Evolutionary conservation across 2,888 invertebrate genomes (phyloP).

Genomic region (Leucoptera coffeella): DNA sequence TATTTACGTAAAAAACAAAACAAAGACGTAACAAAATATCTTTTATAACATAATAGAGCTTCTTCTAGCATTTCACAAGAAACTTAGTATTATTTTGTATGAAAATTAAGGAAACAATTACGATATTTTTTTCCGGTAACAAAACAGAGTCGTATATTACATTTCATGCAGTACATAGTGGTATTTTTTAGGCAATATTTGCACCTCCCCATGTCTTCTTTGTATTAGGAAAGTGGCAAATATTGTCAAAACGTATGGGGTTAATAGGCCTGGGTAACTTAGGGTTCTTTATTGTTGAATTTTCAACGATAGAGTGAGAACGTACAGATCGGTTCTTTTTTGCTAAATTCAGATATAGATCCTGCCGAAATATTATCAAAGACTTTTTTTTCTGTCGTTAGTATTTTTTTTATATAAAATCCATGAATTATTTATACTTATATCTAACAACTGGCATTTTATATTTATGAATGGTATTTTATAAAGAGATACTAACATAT

Average conservation of each 20-base stretch:
- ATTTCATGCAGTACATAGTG: slow-evolving; percentile 9
- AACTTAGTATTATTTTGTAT: neutral
- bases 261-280: neutral
- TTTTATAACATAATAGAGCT: too few relatives aligned
- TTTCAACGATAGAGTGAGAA: too few relatives aligned
- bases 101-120: slow-evolving; percentile 8
- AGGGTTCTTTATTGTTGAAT: too few relatives aligned
- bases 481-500: slow-evolving; percentile 4
- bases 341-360: neutral
- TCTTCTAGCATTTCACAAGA: too few relatives aligned
- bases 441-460: slow-evolving; percentile 5
- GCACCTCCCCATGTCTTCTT: slow-evolving; percentile 4
- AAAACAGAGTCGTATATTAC: too few relatives aligned
- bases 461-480: slow-evolving; percentile 5
- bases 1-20: too few relatives aligned
- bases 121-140: slow-evolving; percentile 8
- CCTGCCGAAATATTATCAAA: neutral
- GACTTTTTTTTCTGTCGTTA: neutral
- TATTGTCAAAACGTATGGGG: neutral
- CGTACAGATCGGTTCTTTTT: neutral
- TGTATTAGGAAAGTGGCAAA: too few relatives aligned
- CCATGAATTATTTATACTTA: slow-evolving; percentile 3
- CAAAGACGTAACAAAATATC: too few relatives aligned
- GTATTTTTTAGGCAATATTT: slow-evolving; percentile 8
- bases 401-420: slow-evolving; percentile 1